These are phyloP conservation scores for Octomys mimax DNA, from an alignment of 2,797 vertebrate species.

Conservation along the genomic window DNA sequence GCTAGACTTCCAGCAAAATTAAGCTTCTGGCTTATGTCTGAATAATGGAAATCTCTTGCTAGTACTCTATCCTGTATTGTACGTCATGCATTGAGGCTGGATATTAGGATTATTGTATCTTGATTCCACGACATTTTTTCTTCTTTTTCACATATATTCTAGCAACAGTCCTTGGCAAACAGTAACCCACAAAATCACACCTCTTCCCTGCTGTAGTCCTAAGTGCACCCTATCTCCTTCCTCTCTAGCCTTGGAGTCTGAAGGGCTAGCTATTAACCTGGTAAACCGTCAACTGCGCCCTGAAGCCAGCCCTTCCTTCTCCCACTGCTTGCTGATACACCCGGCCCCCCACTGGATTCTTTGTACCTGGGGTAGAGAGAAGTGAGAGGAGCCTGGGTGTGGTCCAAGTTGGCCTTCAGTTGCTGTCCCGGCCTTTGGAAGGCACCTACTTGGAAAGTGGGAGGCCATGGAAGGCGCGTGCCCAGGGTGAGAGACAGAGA, in stretches of 20 bases:
- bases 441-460: neutral
- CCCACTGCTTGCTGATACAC: neutral
- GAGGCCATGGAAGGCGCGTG: neutral
- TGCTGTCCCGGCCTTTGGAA: neutral
- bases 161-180: neutral
- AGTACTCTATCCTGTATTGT: neutral
- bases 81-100: neutral
- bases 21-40: slow-evolving; percentile 70
- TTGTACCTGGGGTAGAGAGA: neutral
- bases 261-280: slow-evolving; percentile 29
- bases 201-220: neutral
- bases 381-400: neutral
- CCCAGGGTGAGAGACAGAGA: neutral
- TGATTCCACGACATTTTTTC: slow-evolving; percentile 32
- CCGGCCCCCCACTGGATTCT: neutral
- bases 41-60: slow-evolving; percentile 70
- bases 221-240: neutral
- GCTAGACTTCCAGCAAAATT: slow-evolving; percentile 66
- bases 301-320: neutral
- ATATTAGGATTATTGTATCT: slow-evolving; percentile 40
- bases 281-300: neutral
- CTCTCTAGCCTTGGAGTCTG: neutral
- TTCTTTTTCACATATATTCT: neutral
- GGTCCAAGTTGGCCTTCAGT: neutral
- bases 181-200: neutral